A percentile compares a stretch with the other conserved stretches of the same genome.
Evolutionary conservation across 2,113 vertebrate species (phyloP).

Genomic region (Pomatostomus ruficeps): DNA sequence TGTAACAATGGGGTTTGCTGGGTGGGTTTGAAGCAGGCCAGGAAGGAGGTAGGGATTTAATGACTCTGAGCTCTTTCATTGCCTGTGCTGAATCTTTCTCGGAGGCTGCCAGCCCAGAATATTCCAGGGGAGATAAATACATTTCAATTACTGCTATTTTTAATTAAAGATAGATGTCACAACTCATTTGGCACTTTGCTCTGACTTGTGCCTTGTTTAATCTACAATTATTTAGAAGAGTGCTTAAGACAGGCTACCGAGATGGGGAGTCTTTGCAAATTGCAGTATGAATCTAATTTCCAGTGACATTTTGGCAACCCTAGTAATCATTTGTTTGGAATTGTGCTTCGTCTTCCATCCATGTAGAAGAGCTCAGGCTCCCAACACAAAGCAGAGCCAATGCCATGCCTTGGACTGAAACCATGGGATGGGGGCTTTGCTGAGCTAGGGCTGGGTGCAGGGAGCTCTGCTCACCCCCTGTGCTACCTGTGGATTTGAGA

Average conservation of each 20-base stretch:
- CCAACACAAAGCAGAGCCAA: not conserved
- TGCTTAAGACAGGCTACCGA: not conserved
- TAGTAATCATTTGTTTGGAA: not conserved
- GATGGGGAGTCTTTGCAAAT: not conserved
- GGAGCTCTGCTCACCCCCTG: not conserved
- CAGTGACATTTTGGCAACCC: not conserved
- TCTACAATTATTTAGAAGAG: not conserved
- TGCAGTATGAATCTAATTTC: not conserved
- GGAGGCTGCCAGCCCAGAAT: not conserved
- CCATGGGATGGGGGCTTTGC: not conserved
- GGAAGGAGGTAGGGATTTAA: not conserved
- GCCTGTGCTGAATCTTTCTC: not conserved
- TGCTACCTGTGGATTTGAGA: not conserved
- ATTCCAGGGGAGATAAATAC: not conserved
- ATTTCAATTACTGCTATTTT: slow-evolving; percentile 22
- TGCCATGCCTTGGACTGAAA: not conserved
- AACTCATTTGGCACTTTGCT: not conserved
- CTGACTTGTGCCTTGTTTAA: not conserved
- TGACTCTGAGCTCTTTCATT: not conserved
- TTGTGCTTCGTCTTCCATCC: not conserved
- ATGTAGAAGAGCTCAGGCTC: not conserved
- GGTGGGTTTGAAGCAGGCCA: not conserved
- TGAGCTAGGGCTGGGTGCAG: not conserved
- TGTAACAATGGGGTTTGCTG: not conserved
- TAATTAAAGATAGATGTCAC: slow-evolving; percentile 11